Evolutionary conservation across 2,797 vertebrate genomes (phyloP).

Genomic region (Cephalopachus bancanus): DNA sequence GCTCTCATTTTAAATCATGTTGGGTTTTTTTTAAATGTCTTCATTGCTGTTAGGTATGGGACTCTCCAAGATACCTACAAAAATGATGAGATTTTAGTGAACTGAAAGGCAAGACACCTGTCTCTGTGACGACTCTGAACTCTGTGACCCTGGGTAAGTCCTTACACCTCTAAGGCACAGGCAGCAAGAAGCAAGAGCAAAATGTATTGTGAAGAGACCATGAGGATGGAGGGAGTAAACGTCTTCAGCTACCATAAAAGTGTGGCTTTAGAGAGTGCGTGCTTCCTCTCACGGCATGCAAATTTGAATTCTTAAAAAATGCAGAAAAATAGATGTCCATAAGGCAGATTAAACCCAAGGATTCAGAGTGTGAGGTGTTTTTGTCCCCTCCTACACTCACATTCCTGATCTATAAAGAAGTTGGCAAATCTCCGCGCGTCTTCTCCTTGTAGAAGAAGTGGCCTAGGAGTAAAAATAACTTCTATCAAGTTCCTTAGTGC

Average conservation of each 20-base stretch:
- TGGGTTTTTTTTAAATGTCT: not conserved
- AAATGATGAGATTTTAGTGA: not conserved
- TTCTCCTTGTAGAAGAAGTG: not conserved
- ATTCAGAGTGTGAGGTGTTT: not conserved
- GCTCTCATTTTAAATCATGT: constrained; percentile 56
- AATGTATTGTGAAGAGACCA: not conserved
- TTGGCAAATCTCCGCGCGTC: not conserved
- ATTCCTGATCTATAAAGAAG: not conserved
- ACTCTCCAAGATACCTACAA: not conserved
- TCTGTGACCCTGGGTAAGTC: not conserved
- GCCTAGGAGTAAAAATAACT: not conserved
- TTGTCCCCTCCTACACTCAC: not conserved
- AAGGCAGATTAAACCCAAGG: not conserved
- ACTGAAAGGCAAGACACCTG: constrained; percentile 23
- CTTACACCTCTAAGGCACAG: not conserved
- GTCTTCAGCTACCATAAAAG: not conserved
- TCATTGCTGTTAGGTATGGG: constrained; percentile 38
- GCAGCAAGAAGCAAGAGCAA: not conserved
- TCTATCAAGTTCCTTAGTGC: not conserved
- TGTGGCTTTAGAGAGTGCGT: not conserved
- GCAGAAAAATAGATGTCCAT: not conserved
- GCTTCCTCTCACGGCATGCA: not conserved
- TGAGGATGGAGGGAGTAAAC: not conserved
- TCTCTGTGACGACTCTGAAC: not conserved
- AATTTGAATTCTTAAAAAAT: not conserved